These are phyloP conservation scores for Parochlus steinenii DNA, from an alignment of 2,888 invertebrate species.

Conservation along the genomic window DNA sequence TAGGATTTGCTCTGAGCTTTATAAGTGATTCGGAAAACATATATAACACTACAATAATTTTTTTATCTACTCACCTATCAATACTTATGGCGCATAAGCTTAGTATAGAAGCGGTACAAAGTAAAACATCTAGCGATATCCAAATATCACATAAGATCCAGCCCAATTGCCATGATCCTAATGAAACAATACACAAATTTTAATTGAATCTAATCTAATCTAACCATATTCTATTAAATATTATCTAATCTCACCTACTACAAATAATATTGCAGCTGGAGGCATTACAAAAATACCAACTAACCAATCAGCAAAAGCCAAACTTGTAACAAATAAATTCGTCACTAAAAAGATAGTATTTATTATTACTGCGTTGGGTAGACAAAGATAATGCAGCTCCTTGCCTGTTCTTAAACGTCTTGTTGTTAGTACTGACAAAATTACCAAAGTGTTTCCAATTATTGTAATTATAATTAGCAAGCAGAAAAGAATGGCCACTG, in stretches of 20 bases:
- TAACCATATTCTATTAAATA: not conserved
- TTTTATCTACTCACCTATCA: constrained; percentile 36
- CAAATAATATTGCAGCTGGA: constrained; percentile 75
- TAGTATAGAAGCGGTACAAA: constrained; percentile 86
- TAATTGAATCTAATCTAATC: not conserved
- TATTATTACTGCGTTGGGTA: too few species aligned
- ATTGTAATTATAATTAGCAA: constrained; percentile 55
- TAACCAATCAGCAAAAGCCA: constrained; percentile 83
- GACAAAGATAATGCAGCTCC: too few species aligned
- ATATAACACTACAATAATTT: constrained; percentile 5
- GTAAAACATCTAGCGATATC: constrained; percentile 82
- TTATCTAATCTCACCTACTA: constrained; percentile 48
- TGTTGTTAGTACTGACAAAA: constrained; percentile 74
- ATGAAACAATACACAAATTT: constrained; percentile 21
- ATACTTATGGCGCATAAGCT: constrained; percentile 87
- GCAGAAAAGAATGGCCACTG: constrained; percentile 44
- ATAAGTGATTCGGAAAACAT: too few species aligned
- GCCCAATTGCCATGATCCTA: constrained; percentile 78
- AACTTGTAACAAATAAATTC: constrained; percentile 87
- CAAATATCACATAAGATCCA: constrained; percentile 77
- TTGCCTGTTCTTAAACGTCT: constrained; percentile 70
- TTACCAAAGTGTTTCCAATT: constrained; percentile 78
- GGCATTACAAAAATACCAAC: constrained; percentile 93
- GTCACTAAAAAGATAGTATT: too few species aligned
- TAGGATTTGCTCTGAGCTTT: too few species aligned